Conservation (phyloP, 2,797 vertebrate genomes). For the Cyprinodon diabolis region DNA sequence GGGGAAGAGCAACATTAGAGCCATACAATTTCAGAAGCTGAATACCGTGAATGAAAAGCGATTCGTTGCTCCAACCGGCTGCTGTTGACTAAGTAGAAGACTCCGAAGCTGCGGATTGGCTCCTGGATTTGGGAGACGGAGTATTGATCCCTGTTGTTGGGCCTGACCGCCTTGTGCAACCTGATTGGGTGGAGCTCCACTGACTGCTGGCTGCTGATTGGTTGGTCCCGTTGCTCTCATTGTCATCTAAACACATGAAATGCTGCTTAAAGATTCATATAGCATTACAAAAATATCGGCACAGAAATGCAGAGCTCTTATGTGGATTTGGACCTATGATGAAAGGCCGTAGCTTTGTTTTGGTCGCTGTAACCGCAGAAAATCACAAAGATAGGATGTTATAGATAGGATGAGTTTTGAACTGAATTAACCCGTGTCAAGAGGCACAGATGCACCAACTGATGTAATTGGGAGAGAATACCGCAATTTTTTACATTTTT, state of each 20-base stretch:
- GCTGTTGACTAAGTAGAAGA: slow-evolving; percentile 91
- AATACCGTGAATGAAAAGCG: not conserved
- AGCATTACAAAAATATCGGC: not conserved
- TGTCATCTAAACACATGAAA: slow-evolving; percentile 66
- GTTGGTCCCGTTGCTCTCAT: slow-evolving; percentile 81
- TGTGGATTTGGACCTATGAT: no score
- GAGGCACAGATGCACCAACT: no score
- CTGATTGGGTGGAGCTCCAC: slow-evolving; percentile 82
- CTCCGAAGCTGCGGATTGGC: slow-evolving; percentile 94
- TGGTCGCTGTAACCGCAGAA: no score
- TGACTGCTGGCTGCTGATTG: slow-evolving; percentile 76
- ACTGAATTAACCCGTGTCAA: no score
- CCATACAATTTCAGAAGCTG: not conserved
- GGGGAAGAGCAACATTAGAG: slow-evolving; percentile 18
- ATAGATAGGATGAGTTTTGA: no score
- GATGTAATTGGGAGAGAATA: no score
- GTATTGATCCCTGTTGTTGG: slow-evolving; percentile 81
- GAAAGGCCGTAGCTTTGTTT: no score
- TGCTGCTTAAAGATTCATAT: slow-evolving; percentile 1
- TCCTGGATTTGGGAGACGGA: slow-evolving; percentile 90
- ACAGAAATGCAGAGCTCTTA: not conserved
- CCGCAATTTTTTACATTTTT: no score
- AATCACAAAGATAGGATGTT: no score
- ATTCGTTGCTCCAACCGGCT: slow-evolving; percentile 82
- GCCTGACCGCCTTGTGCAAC: slow-evolving; percentile 78